Evolutionary conservation across 2,888 invertebrate genomes (phyloP).

Genomic region (Schrankia costaestrigalis): DNA sequence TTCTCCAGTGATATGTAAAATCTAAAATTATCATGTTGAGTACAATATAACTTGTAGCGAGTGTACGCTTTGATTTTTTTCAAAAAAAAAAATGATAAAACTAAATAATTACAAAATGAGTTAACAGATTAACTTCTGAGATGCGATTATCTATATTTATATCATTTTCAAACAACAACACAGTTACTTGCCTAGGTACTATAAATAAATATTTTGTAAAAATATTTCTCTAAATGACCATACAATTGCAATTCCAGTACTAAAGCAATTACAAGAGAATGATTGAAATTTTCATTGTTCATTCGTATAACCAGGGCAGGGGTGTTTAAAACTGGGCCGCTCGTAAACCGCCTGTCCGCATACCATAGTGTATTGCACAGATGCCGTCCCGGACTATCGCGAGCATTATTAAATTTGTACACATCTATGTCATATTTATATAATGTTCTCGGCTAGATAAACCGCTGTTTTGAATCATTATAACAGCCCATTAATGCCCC

Average conservation of each 20-base stretch:
- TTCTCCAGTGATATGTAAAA: too few relatives aligned
- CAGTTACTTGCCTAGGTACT: too few relatives aligned
- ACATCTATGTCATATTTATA: constrained; percentile 3
- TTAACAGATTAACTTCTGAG: too few relatives aligned
- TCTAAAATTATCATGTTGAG: too few relatives aligned
- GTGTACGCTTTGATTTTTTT: too few relatives aligned
- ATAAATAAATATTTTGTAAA: not conserved
- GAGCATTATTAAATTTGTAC: constrained; percentile 20
- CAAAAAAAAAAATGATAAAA: too few relatives aligned
- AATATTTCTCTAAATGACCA: constrained; percentile 3
- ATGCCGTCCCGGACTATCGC: constrained; percentile 16
- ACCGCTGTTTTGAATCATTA: not conserved
- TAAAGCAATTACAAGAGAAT: constrained; percentile 26
- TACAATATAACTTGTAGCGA: too few relatives aligned
- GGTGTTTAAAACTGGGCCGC: constrained; percentile 27
- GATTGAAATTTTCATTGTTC: constrained; percentile 34
- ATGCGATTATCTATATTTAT: too few relatives aligned
- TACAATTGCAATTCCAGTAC: constrained; percentile 5
- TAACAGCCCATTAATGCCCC: not conserved
- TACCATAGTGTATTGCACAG: constrained; percentile 29
- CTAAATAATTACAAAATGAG: too few relatives aligned
- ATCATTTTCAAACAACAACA: too few relatives aligned
- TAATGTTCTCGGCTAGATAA: not conserved
- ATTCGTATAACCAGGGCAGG: constrained; percentile 17
- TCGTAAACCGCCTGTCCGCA: constrained; percentile 25